phyloP scores from a whole-genome alignment of 2,113 vertebrate species.

The Muntiacus muntjak region DNA sequence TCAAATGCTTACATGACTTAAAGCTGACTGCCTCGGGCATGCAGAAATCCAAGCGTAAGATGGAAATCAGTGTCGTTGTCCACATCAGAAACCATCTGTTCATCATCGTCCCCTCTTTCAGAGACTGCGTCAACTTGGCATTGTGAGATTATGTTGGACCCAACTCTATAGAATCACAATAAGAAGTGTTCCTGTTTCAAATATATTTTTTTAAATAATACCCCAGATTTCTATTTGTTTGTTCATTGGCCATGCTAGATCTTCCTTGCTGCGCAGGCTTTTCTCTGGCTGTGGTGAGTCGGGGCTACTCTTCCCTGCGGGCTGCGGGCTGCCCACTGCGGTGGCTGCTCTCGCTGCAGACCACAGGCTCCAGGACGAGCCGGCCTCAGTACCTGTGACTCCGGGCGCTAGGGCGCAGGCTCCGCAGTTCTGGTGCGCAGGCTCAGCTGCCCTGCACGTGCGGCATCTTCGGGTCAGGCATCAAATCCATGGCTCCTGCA shows the following conservation, averaged over 20 bases:
- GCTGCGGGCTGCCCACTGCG: background rate
- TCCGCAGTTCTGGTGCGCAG: background rate
- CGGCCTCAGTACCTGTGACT: background rate
- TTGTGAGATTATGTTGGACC: background rate
- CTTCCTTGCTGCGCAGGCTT: background rate
- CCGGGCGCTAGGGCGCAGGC: background rate
- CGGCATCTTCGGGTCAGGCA: background rate
- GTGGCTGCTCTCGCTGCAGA: background rate
- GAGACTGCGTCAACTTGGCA: background rate
- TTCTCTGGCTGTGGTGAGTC: background rate
- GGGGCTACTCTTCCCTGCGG: background rate
- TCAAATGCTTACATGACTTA: background rate
- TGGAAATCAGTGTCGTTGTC: background rate
- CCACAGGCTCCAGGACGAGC: background rate
- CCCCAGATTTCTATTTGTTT: background rate
- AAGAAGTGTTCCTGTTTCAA: background rate
- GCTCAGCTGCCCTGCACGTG: background rate
- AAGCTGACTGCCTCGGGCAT: background rate
- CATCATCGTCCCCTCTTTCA: background rate
- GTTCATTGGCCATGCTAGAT: background rate
- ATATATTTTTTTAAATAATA: background rate
- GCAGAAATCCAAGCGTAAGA: background rate
- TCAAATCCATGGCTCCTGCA: background rate
- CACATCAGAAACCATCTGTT: background rate
- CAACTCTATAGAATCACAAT: background rate